These are phyloP conservation scores for Idaea straminata DNA, from an alignment of 2,888 invertebrate genomes.

Conservation along the genomic window DNA sequence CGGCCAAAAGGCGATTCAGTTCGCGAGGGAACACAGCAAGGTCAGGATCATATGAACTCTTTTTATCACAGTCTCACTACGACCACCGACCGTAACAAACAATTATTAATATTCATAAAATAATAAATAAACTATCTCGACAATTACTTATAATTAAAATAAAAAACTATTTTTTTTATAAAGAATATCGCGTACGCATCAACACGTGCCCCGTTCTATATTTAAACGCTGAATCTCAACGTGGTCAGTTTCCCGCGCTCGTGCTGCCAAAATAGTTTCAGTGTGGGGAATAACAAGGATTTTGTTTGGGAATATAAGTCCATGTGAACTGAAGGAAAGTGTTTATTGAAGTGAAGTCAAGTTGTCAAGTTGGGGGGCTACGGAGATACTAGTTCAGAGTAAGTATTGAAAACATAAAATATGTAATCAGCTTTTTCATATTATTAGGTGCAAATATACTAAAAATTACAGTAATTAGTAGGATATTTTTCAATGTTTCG, in stretches of 20 bases:
- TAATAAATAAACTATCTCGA: slow-evolving; percentile 34
- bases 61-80: slow-evolving; percentile 64
- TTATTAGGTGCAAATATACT: too few relatives aligned
- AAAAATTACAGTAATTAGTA: too few relatives aligned
- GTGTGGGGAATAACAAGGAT: slow-evolving; percentile 27
- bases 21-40: slow-evolving; percentile 63
- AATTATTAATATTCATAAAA: slow-evolving; percentile 51
- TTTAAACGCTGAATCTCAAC: slow-evolving; percentile 44
- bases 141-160: slow-evolving; percentile 22
- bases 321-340: slow-evolving; percentile 10
- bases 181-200: slow-evolving; percentile 29
- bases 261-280: slow-evolving; percentile 31
- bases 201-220: slow-evolving; percentile 49
- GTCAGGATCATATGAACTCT: slow-evolving; percentile 70
- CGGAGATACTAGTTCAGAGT: slow-evolving; percentile 34
- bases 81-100: slow-evolving; percentile 42
- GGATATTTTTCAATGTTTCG: too few relatives aligned
- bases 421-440: not conserved
- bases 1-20: slow-evolving; percentile 72
- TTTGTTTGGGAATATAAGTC: slow-evolving; percentile 9
- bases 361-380: slow-evolving; percentile 33
- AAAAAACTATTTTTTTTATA: slow-evolving; percentile 31
- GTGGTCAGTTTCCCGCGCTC: slow-evolving; percentile 40
- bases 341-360: slow-evolving; percentile 11
- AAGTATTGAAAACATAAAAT: slow-evolving; percentile 30